These are phyloP conservation scores for Baccha elongata DNA, from an alignment of 2,888 invertebrate genomes.

Conservation along the genomic window DNA sequence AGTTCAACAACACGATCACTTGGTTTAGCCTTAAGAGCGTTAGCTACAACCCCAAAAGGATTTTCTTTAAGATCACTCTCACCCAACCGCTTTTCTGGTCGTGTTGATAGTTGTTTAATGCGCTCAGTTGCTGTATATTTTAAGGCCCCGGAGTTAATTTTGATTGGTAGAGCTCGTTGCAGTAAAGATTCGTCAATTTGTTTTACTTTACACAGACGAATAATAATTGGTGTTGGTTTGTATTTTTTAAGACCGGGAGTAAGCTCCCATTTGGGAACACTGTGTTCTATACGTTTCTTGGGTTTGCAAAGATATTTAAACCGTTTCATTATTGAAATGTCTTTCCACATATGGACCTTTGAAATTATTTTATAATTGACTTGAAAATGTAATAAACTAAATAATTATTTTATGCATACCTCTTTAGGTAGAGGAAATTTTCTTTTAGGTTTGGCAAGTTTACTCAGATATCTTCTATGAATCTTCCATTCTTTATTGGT, in stretches of 20 bases:
- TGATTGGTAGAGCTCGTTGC: conserved; percentile 70
- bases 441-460: conserved; percentile 78
- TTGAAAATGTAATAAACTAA: too few relatives aligned
- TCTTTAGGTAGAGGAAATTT: conserved; percentile 62
- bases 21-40: conserved; percentile 83
- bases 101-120: conserved; percentile 76
- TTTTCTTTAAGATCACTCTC: conserved; percentile 83
- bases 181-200: conserved; percentile 44
- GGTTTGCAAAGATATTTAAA: conserved; percentile 76
- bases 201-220: conserved; percentile 69
- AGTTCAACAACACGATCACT: conserved; percentile 82
- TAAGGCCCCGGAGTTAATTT: conserved; percentile 75
- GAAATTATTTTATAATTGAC: neutral
- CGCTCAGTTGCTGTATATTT: conserved; percentile 77
- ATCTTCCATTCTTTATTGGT: conserved; percentile 76
- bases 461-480: conserved; percentile 76
- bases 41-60: conserved; percentile 82
- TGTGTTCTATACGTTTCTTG: conserved; percentile 54
- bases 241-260: conserved; percentile 72
- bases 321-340: conserved; percentile 74
- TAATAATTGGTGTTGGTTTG: conserved; percentile 63
- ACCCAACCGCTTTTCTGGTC: conserved; percentile 77
- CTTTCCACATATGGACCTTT: conserved; percentile 48
- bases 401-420: conserved; percentile 75
- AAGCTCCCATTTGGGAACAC: conserved; percentile 76